phyloP scores from a whole-genome alignment of 2,888 invertebrate species.

The Dryococelus australis region DNA sequence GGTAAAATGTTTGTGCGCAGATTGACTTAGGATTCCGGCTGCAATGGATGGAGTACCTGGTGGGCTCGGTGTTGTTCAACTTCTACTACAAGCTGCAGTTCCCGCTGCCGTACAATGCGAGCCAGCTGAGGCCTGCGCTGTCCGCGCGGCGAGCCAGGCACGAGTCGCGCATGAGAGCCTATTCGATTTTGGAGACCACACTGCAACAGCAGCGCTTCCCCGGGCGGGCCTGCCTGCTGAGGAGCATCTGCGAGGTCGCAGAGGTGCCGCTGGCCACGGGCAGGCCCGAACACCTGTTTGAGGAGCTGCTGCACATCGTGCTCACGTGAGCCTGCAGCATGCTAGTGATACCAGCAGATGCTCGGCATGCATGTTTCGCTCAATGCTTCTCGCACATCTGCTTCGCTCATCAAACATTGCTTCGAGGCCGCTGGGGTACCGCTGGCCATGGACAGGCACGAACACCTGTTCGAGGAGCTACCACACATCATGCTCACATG shows the following conservation, averaged over 20 bases:
- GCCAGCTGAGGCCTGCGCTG: neutral
- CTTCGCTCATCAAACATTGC: no score
- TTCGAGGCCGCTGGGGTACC: neutral
- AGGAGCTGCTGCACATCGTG: neutral
- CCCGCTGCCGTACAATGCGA: neutral
- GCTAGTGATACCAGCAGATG: no score
- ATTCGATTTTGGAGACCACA: neutral
- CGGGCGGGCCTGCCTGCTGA: neutral
- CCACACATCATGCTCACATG: neutral
- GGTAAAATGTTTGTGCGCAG: neutral
- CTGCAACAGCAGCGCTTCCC: neutral
- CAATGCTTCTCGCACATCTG: no score
- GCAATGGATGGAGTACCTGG: neutral
- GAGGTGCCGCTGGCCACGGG: neutral
- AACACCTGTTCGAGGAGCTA: neutral
- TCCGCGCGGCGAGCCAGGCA: neutral
- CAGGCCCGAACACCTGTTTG: neutral
- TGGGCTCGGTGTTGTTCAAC: neutral
- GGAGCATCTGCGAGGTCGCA: constrained; percentile 18
- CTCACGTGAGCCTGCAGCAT: neutral
- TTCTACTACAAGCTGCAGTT: neutral
- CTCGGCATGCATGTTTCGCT: no score
- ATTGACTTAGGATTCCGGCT: neutral
- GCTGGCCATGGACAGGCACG: neutral
- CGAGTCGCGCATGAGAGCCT: neutral